Conservation (phyloP, 1,140 invertebrate genomes). For the Yoshiicerus persimilis region DNA sequence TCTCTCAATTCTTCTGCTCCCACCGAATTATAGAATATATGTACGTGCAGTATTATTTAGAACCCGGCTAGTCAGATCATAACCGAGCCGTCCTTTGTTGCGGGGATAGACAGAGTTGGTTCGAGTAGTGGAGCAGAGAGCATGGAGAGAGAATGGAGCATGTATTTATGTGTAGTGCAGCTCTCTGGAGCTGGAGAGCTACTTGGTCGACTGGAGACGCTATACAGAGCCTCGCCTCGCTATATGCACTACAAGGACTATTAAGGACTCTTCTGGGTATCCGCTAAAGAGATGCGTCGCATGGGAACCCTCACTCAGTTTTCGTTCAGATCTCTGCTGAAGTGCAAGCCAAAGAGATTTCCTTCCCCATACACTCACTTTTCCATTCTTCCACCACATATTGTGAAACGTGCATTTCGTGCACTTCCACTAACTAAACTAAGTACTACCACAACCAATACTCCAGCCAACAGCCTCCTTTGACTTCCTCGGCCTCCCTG, state of each 20-base stretch:
- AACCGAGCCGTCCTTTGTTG: no score
- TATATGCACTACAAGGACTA: no score
- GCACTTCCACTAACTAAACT: not conserved
- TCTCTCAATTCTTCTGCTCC: not conserved
- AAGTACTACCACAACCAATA: no score
- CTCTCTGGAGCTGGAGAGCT: not conserved
- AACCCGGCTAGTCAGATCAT: no score
- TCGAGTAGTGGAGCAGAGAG: not conserved
- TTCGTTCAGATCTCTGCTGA: conserved; percentile 2
- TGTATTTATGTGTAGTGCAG: not conserved
- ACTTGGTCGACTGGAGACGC: not conserved
- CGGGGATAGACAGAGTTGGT: not conserved
- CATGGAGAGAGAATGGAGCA: not conserved
- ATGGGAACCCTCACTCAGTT: conserved; percentile 21
- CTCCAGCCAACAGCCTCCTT: not conserved
- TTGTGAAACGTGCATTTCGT: no score
- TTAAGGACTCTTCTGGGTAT: conserved; percentile 15
- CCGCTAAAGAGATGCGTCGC: conserved; percentile 17
- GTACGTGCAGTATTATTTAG: no score
- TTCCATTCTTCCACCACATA: not conserved
- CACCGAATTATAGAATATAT: not conserved
- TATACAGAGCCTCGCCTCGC: no score
- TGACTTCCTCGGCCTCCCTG: not conserved
- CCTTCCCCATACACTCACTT: not conserved
- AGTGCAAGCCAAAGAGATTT: conserved; percentile 13